Base-by-base conservation (phyloP, 2,113 vertebrate genomes). In the Hoplias malabaricus region DNA sequence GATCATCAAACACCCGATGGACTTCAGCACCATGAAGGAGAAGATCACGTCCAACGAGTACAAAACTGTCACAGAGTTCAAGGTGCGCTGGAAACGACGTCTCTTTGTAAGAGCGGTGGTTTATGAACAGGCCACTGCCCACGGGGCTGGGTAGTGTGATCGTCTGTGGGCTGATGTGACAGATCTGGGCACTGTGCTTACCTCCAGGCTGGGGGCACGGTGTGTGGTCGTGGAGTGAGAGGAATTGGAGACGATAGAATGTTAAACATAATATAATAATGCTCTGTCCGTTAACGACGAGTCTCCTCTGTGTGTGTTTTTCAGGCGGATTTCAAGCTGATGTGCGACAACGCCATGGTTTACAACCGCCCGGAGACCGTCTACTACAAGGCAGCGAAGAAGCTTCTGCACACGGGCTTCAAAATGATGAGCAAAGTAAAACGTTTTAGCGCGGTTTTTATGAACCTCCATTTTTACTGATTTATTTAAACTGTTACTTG, bases 341-440 rank as follows among this genome's bases (percentile, higher is more conserved):
- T 99, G 98, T 99, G 98, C 84, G 98, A 99, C 82, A 99, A 99
- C 31, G 98, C 98, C 34, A 99, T 98, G 96, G 96, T 97, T 5
- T 99, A 99, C 90, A 99, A 99, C 91, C 92, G 97, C 77, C 96
- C 98, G 5, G 98, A 99, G 88, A 99, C 97, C 0, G 97, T 99
- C 75, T 99, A 99, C 89, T 99, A 99, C 91, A 99, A 99, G 80
- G 88, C 97, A 82, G 97, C 98, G 38, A 99, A 99, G 93, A 99
- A 99, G 88, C 93, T 99, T 70, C 96, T 99, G 3, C 96, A 98
- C 50, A 98, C 97, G 0, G 98, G 98, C 88, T 98, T 99, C 88
- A 99, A 98, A 92, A 99, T 99, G 98, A 99, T 99, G 98, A 99
- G 98, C 93, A 99, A 98, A 95, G 98, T 99, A 96, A 95, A 90